phyloP scores from a whole-genome alignment of 2,888 invertebrate genomes.

The Anticlea derivata region DNA sequence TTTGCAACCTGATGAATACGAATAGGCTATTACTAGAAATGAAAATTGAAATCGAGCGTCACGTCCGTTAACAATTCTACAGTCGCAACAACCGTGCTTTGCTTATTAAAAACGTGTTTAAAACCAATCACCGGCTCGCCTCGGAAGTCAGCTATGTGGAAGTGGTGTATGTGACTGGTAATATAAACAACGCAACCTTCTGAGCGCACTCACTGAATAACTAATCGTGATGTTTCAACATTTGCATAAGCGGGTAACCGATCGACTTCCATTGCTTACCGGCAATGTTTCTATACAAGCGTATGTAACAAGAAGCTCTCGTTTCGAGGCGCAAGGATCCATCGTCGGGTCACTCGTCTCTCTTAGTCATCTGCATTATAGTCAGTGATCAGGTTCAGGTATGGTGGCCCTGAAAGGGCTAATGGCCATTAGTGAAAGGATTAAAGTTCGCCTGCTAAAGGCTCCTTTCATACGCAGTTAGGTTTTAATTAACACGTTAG shows the following conservation, averaged over 20 bases:
- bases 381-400: no score
- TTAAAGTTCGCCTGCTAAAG: no score
- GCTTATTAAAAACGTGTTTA: conserved; percentile 40
- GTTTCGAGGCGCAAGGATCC: no score
- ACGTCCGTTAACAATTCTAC: conserved; percentile 44
- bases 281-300: no score
- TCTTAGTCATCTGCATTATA: no score
- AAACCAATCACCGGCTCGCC: conserved; percentile 39
- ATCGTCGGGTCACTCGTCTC: no score
- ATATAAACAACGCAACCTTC: conserved; percentile 49
- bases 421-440: no score
- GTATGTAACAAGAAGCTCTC: no score
- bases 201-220: conserved; percentile 42
- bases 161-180: conserved; percentile 49
- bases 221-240: conserved; percentile 37
- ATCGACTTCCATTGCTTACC: not conserved
- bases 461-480: no score
- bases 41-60: conserved; percentile 53
- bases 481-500: no score
- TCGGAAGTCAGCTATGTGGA: conserved; percentile 60
- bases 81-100: conserved; percentile 40
- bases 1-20: conserved; percentile 44
- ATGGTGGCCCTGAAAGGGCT: no score
- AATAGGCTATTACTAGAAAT: conserved; percentile 46
- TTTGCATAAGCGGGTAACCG: conserved; percentile 35